Evolutionary conservation across 2,797 vertebrate species (phyloP).

Genomic region (Malurus leucopterus): DNA sequence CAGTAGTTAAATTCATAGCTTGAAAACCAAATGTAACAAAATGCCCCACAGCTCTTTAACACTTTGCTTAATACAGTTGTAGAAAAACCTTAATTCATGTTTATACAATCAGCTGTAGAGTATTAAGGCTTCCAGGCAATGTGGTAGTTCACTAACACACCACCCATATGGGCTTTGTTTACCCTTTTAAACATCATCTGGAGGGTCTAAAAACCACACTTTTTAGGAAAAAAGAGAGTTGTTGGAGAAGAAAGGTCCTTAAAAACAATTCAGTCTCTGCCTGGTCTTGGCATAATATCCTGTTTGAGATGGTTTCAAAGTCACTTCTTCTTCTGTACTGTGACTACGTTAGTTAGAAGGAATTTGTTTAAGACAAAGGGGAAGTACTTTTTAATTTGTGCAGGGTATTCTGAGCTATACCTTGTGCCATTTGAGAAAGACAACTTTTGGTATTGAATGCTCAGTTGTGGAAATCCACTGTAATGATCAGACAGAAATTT

Average conservation of each 20-base stretch:
- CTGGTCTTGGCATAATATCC: not conserved
- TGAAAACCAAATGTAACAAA: slow-evolving; percentile 49
- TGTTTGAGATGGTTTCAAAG: not conserved
- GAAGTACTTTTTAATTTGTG: not conserved
- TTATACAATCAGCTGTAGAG: slow-evolving; percentile 34
- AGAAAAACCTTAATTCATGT: slow-evolving; percentile 54
- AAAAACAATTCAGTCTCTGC: not conserved
- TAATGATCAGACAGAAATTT: not conserved
- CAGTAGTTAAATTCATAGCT: slow-evolving; percentile 52
- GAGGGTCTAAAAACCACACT: not conserved
- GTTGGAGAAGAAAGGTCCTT: not conserved
- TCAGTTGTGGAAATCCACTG: not conserved
- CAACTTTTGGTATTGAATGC: not conserved
- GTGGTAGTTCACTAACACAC: not conserved
- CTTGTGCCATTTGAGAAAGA: not conserved
- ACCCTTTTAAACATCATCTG: not conserved
- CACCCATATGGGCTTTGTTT: slow-evolving; percentile 1
- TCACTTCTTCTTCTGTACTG: not conserved
- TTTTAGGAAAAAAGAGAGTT: not conserved
- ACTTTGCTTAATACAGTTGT: slow-evolving; percentile 45
- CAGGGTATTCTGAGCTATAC: not conserved
- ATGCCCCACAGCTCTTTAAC: slow-evolving; percentile 49
- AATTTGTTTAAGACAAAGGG: not conserved
- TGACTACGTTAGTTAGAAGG: not conserved
- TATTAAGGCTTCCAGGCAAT: not conserved